phyloP scores from a whole-genome alignment of 2,888 invertebrate species.

The Antitype chi region DNA sequence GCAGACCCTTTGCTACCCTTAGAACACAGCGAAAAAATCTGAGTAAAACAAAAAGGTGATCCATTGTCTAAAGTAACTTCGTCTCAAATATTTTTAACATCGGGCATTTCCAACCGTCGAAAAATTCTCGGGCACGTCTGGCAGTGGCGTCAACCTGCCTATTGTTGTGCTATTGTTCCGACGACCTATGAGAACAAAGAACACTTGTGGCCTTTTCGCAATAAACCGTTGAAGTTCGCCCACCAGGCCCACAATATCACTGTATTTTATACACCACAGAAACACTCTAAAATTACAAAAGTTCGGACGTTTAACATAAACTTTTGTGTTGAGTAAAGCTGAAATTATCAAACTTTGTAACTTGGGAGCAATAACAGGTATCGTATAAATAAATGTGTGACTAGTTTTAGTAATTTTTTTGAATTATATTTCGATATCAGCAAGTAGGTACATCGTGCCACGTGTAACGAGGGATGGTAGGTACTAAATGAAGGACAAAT shows the following conservation, averaged over 20 bases:
- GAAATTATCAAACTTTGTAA: slow-evolving; percentile 37
- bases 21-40: neutral
- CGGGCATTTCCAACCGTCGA: slow-evolving; percentile 7
- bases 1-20: neutral
- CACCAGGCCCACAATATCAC: slow-evolving; percentile 32
- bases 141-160: slow-evolving; percentile 26
- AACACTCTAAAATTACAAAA: slow-evolving; percentile 50
- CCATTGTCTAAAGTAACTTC: slow-evolving; percentile 7
- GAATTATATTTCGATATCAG: slow-evolving; percentile 13
- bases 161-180: slow-evolving; percentile 53
- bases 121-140: slow-evolving; percentile 21
- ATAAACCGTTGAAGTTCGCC: slow-evolving; percentile 22
- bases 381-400: slow-evolving; percentile 17
- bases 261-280: slow-evolving; percentile 29
- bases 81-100: slow-evolving; percentile 8
- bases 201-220: slow-evolving; percentile 50
- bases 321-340: slow-evolving; percentile 40
- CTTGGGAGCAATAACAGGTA: slow-evolving; percentile 35
- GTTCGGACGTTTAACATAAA: slow-evolving; percentile 38
- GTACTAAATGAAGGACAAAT: slow-evolving; percentile 28
- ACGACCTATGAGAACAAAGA: slow-evolving; percentile 55
- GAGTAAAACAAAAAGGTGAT: slow-evolving; percentile 25
- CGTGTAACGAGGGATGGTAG: slow-evolving; percentile 1
- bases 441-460: neutral
- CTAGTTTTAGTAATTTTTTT: slow-evolving; percentile 15